phyloP scores from a whole-genome alignment of 64 coral and sea anemone genomes.

The Stylophora pistillata region DNA sequence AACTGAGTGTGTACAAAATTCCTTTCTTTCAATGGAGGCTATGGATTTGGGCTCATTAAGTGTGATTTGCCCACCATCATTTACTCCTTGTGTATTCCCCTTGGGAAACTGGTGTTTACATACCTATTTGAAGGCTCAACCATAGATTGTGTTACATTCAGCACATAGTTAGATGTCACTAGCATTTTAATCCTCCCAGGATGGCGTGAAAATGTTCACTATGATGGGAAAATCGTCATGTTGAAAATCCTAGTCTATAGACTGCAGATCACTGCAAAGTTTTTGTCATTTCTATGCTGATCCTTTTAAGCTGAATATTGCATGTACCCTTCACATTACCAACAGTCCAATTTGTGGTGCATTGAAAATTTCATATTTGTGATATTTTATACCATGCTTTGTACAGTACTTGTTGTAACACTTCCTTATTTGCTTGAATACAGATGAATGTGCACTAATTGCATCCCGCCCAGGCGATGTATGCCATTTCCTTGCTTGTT shows the following conservation, averaged over 20 bases:
- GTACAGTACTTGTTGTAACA: constrained; percentile 16
- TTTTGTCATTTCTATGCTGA: background rate
- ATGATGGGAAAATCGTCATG: no score
- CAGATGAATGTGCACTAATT: constrained; percentile 91
- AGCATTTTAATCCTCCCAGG: no score
- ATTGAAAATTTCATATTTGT: constrained; percentile 7
- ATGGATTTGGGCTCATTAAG: no score
- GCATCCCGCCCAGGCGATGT: constrained; percentile 85
- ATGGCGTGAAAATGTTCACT: no score
- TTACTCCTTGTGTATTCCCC: no score
- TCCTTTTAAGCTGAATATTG: background rate
- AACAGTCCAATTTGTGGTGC: background rate
- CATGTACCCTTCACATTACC: background rate
- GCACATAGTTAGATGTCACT: no score
- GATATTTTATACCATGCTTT: constrained; percentile 25
- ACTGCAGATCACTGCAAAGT: background rate
- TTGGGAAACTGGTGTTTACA: no score
- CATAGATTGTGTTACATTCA: no score
- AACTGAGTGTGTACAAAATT: no score
- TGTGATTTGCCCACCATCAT: no score
- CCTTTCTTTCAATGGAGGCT: no score
- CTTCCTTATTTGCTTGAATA: constrained; percentile 79
- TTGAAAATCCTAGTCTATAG: background rate
- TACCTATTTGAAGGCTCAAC: no score
- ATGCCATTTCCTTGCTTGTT: constrained; percentile 94